These are phyloP conservation scores for Adoxophyes honmai DNA, from an alignment of 1,140 invertebrate genomes.

Conservation along the genomic window DNA sequence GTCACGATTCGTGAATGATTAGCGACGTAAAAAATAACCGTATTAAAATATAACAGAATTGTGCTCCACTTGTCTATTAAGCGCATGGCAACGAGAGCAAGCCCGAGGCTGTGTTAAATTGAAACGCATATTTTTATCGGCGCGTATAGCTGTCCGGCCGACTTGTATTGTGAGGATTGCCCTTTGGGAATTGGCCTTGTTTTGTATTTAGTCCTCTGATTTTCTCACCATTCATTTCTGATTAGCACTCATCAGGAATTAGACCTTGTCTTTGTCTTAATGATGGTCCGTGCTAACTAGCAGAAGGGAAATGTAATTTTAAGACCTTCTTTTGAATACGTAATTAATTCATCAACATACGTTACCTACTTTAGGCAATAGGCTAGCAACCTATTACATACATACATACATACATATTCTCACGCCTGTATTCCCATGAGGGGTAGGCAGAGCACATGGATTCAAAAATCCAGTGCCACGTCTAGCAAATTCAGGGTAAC, in stretches of 20 bases:
- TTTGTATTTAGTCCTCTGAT: conserved; percentile 7
- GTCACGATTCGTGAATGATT: conserved; percentile 33
- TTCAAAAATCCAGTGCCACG: no score
- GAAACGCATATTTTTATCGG: conserved; percentile 31
- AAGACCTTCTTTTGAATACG: no score
- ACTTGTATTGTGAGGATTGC: neutral
- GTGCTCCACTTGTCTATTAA: conserved; percentile 64
- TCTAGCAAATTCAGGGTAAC: no score
- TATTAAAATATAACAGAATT: conserved; percentile 67
- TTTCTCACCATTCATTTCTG: conserved; percentile 8
- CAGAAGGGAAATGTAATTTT: no score
- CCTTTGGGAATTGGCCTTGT: conserved; percentile 11
- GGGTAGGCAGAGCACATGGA: no score
- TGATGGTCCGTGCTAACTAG: neutral
- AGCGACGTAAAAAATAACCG: conserved; percentile 60
- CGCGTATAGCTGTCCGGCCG: neutral
- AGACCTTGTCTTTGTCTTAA: neutral
- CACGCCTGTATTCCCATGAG: no score
- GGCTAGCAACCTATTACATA: no score
- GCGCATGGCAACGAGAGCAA: conserved; percentile 47
- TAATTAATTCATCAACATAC: no score
- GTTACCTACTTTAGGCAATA: no score
- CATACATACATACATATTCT: no score
- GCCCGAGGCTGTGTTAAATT: conserved; percentile 49
- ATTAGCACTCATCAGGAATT: neutral